Conservation (phyloP, 2,888 invertebrate genomes). For the Microplitis manilae region DNA sequence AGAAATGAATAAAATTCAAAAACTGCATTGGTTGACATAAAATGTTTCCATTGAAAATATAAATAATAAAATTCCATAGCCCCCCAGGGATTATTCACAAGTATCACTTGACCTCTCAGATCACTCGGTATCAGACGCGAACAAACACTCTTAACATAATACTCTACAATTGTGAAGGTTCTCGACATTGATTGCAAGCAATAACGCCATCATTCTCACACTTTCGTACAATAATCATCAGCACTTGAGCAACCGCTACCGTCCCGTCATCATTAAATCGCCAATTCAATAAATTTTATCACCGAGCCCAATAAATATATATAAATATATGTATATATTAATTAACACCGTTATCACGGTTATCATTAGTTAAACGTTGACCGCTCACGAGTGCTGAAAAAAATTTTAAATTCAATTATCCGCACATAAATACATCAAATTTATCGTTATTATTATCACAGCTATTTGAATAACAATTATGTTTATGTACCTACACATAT, state of each 20-base stretch:
- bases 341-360: background rate
- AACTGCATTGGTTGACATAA: background rate
- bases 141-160: slow-evolving; percentile 5
- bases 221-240: no score
- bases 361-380: background rate
- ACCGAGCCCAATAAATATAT: background rate
- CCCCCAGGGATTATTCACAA: slow-evolving; percentile 46
- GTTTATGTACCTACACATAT: background rate
- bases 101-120: slow-evolving; percentile 48
- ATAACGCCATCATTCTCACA: no score
- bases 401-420: background rate
- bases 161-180: background rate
- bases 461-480: background rate
- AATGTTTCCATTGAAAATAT: background rate
- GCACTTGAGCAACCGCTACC: no score
- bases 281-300: background rate
- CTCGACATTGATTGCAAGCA: background rate
- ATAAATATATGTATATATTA: background rate
- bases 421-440: background rate
- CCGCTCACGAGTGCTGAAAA: background rate
- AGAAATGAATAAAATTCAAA: no score
- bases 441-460: background rate
- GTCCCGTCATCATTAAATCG: background rate
- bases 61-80: slow-evolving; percentile 1
- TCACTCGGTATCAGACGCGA: slow-evolving; percentile 18